These are phyloP conservation scores for Pyrrhia umbra DNA, from an alignment of 2,888 invertebrate species.

Conservation along the genomic window DNA sequence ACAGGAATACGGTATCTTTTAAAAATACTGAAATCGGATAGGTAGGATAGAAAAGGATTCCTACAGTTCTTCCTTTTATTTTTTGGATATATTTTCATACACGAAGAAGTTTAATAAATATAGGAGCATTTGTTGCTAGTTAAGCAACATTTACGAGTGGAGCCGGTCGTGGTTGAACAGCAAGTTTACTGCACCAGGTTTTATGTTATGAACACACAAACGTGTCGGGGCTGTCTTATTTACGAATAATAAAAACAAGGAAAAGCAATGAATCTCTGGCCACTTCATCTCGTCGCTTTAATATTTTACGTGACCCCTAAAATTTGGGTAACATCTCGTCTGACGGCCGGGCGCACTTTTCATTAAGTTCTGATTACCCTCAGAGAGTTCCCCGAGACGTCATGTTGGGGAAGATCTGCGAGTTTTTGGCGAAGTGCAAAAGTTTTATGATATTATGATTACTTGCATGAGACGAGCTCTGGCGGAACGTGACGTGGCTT, in stretches of 20 bases:
- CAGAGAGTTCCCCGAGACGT: slow-evolving; percentile 80
- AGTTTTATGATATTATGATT: slow-evolving; percentile 89
- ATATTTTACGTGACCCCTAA: slow-evolving; percentile 90
- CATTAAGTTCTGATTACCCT: slow-evolving; percentile 89
- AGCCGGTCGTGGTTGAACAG: slow-evolving; percentile 73
- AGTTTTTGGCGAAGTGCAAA: slow-evolving; percentile 87
- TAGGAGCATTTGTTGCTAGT: slow-evolving; percentile 72
- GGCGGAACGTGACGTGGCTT: slow-evolving; percentile 75
- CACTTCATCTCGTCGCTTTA: slow-evolving; percentile 89
- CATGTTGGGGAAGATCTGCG: slow-evolving; percentile 77
- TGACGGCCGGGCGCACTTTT: slow-evolving; percentile 86
- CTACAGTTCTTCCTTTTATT: slow-evolving; percentile 13
- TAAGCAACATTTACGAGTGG: slow-evolving; percentile 83
- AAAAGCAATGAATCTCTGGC: slow-evolving; percentile 89
- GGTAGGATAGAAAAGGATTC: background rate
- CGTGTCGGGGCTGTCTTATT: slow-evolving; percentile 84
- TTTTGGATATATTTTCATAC: slow-evolving; percentile 41
- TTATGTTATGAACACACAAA: slow-evolving; percentile 87
- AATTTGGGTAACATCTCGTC: slow-evolving; percentile 82
- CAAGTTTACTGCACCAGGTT: slow-evolving; percentile 84
- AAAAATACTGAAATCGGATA: background rate
- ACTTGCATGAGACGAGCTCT: slow-evolving; percentile 82
- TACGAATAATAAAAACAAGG: slow-evolving; percentile 90
- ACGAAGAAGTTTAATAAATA: slow-evolving; percentile 63
- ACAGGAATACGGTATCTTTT: background rate